A percentile compares a stretch with the other conserved stretches of the same genome.
Conservation (phyloP, 1,140 invertebrate genomes). For the Ips typographus region DNA sequence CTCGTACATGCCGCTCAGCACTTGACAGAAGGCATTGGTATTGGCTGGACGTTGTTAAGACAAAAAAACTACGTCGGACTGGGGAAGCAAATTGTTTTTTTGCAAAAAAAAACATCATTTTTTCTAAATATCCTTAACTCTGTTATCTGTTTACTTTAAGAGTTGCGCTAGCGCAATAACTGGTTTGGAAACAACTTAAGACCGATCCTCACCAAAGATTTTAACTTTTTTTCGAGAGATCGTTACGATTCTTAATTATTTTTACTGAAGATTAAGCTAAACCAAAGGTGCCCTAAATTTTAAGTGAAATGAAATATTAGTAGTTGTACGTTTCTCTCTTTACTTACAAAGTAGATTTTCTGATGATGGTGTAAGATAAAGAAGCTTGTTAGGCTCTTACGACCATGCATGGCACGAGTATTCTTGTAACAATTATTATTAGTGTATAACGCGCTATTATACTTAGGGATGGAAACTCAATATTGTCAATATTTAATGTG, state of each 20-base stretch:
- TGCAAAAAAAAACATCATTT: too few relatives aligned
- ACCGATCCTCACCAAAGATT: slow-evolving; percentile 24
- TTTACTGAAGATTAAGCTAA: slow-evolving; percentile 48
- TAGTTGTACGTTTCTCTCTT: too few relatives aligned
- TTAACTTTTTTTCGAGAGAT: slow-evolving; percentile 19
- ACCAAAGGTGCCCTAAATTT: slow-evolving; percentile 56
- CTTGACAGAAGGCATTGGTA: slow-evolving; percentile 50
- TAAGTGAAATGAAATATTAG: slow-evolving; percentile 45
- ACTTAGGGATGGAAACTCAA: background rate
- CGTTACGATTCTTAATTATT: background rate
- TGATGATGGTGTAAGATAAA: too few relatives aligned
- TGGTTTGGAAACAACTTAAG: too few relatives aligned
- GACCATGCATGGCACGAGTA: too few relatives aligned
- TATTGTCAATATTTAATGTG: slow-evolving; percentile 35
- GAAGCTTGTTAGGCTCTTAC: too few relatives aligned
- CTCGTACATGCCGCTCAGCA: slow-evolving; percentile 51
- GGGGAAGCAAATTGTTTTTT: background rate
- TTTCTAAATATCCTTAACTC: too few relatives aligned
- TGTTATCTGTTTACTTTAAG: too few relatives aligned
- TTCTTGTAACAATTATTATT: background rate
- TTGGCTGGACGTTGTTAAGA: slow-evolving; percentile 46
- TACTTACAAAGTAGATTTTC: too few relatives aligned
- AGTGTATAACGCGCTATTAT: background rate
- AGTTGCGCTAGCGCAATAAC: too few relatives aligned
- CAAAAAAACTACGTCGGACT: slow-evolving; percentile 31